phyloP scores from a whole-genome alignment of 1,140 invertebrate species.

The Anastrepha ludens region DNA sequence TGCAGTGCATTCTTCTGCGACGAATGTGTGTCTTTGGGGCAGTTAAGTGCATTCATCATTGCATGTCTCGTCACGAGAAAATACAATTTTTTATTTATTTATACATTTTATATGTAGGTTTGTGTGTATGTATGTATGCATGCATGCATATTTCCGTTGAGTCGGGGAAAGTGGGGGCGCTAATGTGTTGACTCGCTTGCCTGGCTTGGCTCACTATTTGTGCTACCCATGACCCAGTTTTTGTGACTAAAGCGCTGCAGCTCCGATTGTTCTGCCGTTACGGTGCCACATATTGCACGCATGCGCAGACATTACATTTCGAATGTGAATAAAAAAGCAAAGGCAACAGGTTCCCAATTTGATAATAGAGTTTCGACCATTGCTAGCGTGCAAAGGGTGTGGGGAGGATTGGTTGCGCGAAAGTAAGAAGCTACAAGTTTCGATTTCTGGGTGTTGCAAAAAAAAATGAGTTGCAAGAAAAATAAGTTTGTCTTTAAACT shows the following conservation, averaged over 20 bases:
- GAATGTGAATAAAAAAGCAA: not conserved
- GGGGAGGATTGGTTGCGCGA: not conserved
- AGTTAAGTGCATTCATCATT: conserved; percentile 50
- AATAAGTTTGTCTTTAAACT: not conserved
- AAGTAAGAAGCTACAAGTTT: too few species aligned
- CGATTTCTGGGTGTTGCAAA: too few species aligned
- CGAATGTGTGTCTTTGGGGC: conserved; percentile 52
- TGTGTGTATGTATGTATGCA: not conserved
- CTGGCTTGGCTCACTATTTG: conserved; percentile 33
- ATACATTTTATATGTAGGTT: not conserved
- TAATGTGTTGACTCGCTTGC: conserved; percentile 4
- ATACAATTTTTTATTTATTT: conserved; percentile 2
- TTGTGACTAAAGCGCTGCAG: not conserved
- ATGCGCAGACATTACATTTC: conserved; percentile 20
- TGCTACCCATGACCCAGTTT: conserved; percentile 39
- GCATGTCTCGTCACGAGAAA: conserved; percentile 24
- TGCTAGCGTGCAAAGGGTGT: not conserved
- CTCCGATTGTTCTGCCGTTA: conserved; percentile 10
- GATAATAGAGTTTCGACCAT: not conserved
- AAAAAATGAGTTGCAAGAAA: not conserved
- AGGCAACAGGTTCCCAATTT: not conserved
- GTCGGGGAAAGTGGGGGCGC: not conserved
- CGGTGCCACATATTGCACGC: conserved; percentile 11
- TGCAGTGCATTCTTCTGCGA: conserved; percentile 26
- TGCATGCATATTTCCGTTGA: too few species aligned